A percentile compares a stretch with the other conserved stretches of the same genome.
phyloP scores from a whole-genome alignment of 2,113 vertebrate species.

The Pterocles burchelli region DNA sequence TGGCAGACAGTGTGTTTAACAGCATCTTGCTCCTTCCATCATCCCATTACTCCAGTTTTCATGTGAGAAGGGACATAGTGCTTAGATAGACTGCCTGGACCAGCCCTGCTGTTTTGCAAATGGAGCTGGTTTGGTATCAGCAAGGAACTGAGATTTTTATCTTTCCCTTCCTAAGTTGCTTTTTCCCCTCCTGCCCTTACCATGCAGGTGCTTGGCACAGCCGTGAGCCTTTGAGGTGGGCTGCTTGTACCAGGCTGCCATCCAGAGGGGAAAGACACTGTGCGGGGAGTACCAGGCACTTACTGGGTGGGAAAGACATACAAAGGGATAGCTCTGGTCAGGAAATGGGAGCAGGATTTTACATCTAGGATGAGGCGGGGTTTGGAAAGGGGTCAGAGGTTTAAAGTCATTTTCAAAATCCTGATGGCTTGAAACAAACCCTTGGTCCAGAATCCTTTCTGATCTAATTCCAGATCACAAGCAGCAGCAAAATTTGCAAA shows the following conservation, averaged over 20 bases:
- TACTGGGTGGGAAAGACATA: neutral
- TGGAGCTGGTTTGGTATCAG: slow-evolving; percentile 6
- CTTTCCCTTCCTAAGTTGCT: neutral
- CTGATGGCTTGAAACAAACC: neutral
- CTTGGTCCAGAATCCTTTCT: neutral
- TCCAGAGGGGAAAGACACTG: slow-evolving; percentile 42
- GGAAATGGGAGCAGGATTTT: neutral
- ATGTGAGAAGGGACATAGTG: neutral
- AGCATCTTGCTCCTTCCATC: neutral
- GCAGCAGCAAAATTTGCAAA: neutral
- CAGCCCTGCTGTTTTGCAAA: neutral
- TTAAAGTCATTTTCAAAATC: neutral
- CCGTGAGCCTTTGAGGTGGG: slow-evolving; percentile 5
- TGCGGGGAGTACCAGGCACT: neutral
- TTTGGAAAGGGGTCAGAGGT: neutral
- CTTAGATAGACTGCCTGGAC: neutral
- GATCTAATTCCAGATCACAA: neutral
- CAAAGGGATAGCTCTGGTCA: neutral
- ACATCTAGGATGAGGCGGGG: neutral
- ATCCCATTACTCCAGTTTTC: neutral
- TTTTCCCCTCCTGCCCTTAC: neutral
- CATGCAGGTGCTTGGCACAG: neutral
- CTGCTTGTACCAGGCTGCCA: slow-evolving; percentile 64
- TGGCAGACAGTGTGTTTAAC: neutral
- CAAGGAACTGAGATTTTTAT: slow-evolving; percentile 5